Evolutionary conservation across 1,140 invertebrate species (phyloP).

Genomic region (Cotesia glomerata): DNA sequence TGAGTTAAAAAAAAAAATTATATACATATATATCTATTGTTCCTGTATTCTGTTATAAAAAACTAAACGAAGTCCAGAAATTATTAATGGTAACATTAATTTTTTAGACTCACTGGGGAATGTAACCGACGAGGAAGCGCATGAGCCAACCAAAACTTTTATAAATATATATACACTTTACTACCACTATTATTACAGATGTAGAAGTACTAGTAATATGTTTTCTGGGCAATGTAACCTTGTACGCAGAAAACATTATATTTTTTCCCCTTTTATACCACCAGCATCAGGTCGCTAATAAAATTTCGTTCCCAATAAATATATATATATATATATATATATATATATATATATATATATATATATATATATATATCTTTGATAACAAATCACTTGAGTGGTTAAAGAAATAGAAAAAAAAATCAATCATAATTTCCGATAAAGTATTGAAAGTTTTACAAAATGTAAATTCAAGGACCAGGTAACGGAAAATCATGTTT

Average conservation of each 20-base stretch:
- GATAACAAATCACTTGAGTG: too few relatives aligned
- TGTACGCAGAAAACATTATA: neutral
- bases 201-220: too few relatives aligned
- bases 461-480: too few relatives aligned
- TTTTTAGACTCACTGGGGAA: conserved; percentile 15
- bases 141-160: conserved; percentile 18
- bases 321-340: too few relatives aligned
- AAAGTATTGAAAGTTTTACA: too few relatives aligned
- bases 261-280: neutral
- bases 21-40: neutral
- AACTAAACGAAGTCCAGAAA: conserved; percentile 14
- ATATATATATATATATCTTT: too few relatives aligned
- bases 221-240: too few relatives aligned
- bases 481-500: too few relatives aligned
- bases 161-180: neutral
- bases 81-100: conserved; percentile 23
- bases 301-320: too few relatives aligned
- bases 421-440: neutral
- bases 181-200: too few relatives aligned
- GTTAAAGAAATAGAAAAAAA: neutral
- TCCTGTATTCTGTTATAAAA: conserved; percentile 10
- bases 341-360: too few relatives aligned
- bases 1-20: neutral
- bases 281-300: too few relatives aligned
- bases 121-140: neutral